phyloP scores from a whole-genome alignment of 2,113 vertebrate genomes.

The Smithornis capensis region DNA sequence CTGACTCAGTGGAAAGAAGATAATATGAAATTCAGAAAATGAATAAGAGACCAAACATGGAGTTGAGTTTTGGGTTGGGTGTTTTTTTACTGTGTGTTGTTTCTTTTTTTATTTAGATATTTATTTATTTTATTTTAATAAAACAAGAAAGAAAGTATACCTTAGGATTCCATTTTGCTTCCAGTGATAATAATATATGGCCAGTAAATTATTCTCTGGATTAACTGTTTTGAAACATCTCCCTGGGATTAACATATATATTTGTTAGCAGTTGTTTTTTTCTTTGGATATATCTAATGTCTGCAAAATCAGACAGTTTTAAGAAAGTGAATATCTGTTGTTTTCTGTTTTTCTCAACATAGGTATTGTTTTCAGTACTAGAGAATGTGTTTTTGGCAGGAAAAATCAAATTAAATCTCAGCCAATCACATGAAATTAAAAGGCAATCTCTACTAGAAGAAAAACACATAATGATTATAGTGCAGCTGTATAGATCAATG shows the following conservation, averaged over 20 bases:
- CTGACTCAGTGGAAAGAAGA: not conserved
- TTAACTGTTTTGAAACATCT: not conserved
- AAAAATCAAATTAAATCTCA: not conserved
- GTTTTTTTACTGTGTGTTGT: not conserved
- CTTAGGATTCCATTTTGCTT: not conserved
- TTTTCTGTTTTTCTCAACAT: not conserved
- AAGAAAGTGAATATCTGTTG: not conserved
- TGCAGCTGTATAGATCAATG: not conserved
- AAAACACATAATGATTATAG: not conserved
- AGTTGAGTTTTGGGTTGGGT: not conserved
- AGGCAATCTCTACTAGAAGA: not conserved
- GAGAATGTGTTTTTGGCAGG: rapidly evolving
- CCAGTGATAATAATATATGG: not conserved
- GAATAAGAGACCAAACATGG: not conserved
- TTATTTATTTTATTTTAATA: not conserved
- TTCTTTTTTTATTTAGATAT: not conserved
- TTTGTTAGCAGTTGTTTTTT: not conserved
- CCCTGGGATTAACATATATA: not conserved
- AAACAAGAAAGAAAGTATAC: not conserved
- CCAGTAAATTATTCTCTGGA: not conserved
- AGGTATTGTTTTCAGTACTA: not conserved
- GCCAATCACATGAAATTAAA: not conserved
- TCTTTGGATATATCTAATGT: not conserved
- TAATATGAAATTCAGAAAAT: not conserved
- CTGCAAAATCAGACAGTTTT: not conserved